Conservation (phyloP, 2,888 invertebrate genomes). For the Steromphala cineraria region DNA sequence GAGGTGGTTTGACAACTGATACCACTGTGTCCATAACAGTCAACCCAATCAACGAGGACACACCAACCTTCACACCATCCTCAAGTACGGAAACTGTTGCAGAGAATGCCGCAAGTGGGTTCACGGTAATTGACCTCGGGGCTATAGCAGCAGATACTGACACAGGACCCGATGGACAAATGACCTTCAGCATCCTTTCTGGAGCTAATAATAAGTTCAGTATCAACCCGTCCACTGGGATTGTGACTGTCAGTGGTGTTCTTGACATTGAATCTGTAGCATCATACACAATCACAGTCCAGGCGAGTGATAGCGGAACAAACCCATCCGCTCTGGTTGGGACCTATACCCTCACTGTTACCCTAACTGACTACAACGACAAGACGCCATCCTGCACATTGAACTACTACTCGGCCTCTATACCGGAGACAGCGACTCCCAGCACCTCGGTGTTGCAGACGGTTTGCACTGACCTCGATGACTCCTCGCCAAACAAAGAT, state of each 20-base stretch:
- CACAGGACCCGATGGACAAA: conserved; percentile 47
- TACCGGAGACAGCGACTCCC: conserved; percentile 28
- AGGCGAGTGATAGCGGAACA: conserved; percentile 41
- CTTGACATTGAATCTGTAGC: conserved; percentile 50
- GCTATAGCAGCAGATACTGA: conserved; percentile 49
- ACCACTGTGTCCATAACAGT: conserved; percentile 46
- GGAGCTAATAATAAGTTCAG: conserved; percentile 43
- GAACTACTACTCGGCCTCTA: conserved; percentile 24
- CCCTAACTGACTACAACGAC: conserved; percentile 48
- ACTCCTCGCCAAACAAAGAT: conserved; percentile 41
- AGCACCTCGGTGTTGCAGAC: conserved; percentile 35
- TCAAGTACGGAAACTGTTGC: conserved; percentile 37
- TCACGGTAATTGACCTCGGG: conserved; percentile 26
- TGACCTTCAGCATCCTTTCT: conserved; percentile 48
- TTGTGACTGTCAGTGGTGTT: conserved; percentile 35
- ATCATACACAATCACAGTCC: conserved; percentile 35
- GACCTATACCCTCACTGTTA: conserved; percentile 43
- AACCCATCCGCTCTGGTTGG: conserved; percentile 27
- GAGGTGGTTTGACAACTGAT: conserved; percentile 27
- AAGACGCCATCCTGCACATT: conserved; percentile 39
- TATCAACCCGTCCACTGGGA: conserved; percentile 44
- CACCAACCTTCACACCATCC: conserved; percentile 46
- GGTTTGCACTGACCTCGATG: conserved; percentile 41
- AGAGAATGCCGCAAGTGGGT: conserved; percentile 38
- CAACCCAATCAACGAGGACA: conserved; percentile 49